A percentile compares a stretch with the other conserved stretches of the same genome.
Conservation (phyloP, 1,140 invertebrate species). For the Meteorus sp. region DNA sequence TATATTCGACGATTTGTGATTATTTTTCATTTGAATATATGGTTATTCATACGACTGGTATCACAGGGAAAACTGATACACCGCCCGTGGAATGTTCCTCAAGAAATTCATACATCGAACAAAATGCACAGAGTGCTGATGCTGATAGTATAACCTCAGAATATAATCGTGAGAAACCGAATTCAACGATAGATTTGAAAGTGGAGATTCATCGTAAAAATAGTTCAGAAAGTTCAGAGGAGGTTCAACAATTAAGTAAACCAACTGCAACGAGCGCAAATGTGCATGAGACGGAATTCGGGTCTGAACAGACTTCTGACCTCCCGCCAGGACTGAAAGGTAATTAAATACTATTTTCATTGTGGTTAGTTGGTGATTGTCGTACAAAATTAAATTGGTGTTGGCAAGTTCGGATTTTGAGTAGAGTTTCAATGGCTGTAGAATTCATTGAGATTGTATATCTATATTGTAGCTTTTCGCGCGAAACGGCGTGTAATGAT, state of each 20-base stretch:
- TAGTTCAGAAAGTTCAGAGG: slow-evolving; percentile 81
- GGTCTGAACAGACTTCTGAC: slow-evolving; percentile 20
- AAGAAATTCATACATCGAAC: slow-evolving; percentile 62
- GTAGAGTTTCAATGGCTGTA: no score
- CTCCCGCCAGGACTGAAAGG: not conserved
- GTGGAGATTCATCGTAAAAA: slow-evolving; percentile 91
- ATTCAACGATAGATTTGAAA: slow-evolving; percentile 74
- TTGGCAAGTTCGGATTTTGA: not conserved
- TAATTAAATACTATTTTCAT: not conserved
- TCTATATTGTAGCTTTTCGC: no score
- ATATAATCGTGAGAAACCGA: slow-evolving; percentile 55
- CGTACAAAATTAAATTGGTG: not conserved
- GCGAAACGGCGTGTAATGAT: no score
- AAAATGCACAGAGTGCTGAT: slow-evolving; percentile 51
- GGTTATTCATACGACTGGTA: no score
- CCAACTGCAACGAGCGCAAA: slow-evolving; percentile 44
- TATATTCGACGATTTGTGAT: not conserved
- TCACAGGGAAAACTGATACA: slow-evolving; percentile 60
- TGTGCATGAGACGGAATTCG: slow-evolving; percentile 45
- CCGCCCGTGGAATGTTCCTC: slow-evolving; percentile 65
- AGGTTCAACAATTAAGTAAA: slow-evolving; percentile 50
- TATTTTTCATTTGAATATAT: slow-evolving; percentile 16
- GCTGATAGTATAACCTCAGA: slow-evolving; percentile 58
- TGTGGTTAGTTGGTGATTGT: not conserved
- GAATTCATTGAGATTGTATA: not conserved